Conservation (phyloP, 2,797 vertebrate genomes). For the Gambelia wislizenii region DNA sequence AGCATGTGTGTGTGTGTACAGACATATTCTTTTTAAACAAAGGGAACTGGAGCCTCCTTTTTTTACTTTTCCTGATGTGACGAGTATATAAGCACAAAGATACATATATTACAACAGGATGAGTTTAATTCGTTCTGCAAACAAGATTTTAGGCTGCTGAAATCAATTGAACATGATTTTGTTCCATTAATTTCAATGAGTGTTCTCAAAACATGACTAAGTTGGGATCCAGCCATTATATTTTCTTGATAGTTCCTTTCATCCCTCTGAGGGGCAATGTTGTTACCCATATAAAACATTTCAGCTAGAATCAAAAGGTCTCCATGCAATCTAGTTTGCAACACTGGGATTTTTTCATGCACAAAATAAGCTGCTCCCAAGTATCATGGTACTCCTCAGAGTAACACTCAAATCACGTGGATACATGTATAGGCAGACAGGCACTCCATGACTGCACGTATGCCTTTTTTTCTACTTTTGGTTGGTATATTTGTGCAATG, state of each 20-base stretch:
- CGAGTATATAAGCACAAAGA: slow-evolving; percentile 23
- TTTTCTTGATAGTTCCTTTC: neutral
- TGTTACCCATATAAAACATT: neutral
- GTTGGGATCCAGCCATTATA: too few relatives aligned
- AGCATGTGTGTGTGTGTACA: too few relatives aligned
- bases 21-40: too few relatives aligned
- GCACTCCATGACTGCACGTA: neutral
- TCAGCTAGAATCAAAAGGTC: neutral
- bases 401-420: too few relatives aligned
- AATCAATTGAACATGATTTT: neutral
- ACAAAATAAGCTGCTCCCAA: neutral
- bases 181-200: too few relatives aligned
- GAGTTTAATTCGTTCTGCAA: neutral
- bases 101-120: neutral
- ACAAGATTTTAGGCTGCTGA: neutral
- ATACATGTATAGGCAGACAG: too few relatives aligned
- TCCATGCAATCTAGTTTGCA: neutral
- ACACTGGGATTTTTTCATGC: too few relatives aligned
- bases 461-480: neutral
- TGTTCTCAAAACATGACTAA: too few relatives aligned
- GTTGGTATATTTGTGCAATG: neutral
- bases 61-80: too few relatives aligned
- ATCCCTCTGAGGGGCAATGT: too few relatives aligned
- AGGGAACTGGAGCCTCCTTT: too few relatives aligned
- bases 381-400: too few relatives aligned